Conservation (phyloP, 2,797 vertebrate genomes). For the Lepidocolaptes lacrymiger region DNA sequence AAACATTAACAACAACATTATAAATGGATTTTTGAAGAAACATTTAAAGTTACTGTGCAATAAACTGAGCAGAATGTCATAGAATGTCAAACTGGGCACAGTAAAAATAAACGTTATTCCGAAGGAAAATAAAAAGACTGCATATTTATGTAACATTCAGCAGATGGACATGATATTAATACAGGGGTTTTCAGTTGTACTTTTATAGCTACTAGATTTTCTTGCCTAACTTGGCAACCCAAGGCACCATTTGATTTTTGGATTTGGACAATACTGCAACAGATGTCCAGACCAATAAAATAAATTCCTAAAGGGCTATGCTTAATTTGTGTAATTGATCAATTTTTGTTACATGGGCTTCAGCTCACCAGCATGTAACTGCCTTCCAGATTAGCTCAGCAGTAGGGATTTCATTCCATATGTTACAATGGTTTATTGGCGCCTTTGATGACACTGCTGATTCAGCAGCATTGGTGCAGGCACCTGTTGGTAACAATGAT, state of each 20-base stretch:
- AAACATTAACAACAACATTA: constrained; percentile 81
- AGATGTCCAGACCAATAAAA: constrained; percentile 99
- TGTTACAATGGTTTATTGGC: constrained; percentile 89
- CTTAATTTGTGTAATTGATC: constrained; percentile 99
- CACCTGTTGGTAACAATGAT: constrained; percentile 87
- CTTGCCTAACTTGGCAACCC: constrained; percentile 92
- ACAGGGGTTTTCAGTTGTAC: constrained; percentile 94
- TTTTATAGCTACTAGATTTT: constrained; percentile 93
- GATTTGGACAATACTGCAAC: constrained; percentile 99
- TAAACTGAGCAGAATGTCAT: constrained; percentile 84
- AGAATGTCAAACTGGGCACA: constrained; percentile 86
- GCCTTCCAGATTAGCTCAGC: constrained; percentile 95
- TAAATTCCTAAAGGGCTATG: constrained; percentile 96
- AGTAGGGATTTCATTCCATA: constrained; percentile 93
- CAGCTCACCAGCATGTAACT: constrained; percentile 92
- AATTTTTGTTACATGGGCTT: constrained; percentile 90
- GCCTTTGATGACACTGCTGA: constrained; percentile 83
- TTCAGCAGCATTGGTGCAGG: constrained; percentile 84
- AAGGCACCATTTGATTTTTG: constrained; percentile 97
- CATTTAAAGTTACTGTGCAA: constrained; percentile 81
- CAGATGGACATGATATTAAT: constrained; percentile 99
- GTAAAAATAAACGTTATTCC: constrained; percentile 86
- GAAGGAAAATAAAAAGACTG: constrained; percentile 85
- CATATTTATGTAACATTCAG: constrained; percentile 88
- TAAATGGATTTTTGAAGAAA: constrained; percentile 83